These are phyloP conservation scores for Tokudaia tokunoshimensis DNA, from an alignment of 2,797 vertebrate species.

Conservation along the genomic window DNA sequence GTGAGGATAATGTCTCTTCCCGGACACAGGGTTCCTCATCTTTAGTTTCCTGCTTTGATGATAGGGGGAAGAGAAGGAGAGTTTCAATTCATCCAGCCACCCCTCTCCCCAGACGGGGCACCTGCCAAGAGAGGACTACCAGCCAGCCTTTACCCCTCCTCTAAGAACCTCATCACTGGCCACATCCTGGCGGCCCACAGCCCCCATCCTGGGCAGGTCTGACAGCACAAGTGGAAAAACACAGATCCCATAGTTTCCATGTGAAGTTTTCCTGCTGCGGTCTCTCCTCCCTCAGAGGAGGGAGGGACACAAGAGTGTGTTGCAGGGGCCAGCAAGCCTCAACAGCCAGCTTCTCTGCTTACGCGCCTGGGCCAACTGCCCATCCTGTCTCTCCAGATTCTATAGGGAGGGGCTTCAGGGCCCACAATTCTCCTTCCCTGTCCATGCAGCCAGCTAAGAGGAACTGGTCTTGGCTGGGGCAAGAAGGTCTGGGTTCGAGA, in stretches of 20 bases:
- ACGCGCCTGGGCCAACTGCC: slow-evolving; percentile 57
- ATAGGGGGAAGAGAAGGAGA: neutral
- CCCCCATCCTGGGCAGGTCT: slow-evolving; percentile 67
- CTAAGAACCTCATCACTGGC: slow-evolving; percentile 1
- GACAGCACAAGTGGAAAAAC: slow-evolving; percentile 79
- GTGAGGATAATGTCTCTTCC: neutral
- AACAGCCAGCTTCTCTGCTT: slow-evolving; percentile 80
- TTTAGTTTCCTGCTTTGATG: neutral
- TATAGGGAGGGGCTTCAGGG: slow-evolving; percentile 51
- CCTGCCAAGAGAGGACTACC: neutral
- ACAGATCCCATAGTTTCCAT: slow-evolving; percentile 77
- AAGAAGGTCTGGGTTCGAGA: neutral
- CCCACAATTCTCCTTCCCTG: neutral
- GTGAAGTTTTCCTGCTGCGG: slow-evolving; percentile 72
- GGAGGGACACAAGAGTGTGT: slow-evolving; percentile 33
- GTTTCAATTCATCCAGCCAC: neutral
- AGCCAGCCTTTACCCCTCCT: neutral
- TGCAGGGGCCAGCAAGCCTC: neutral
- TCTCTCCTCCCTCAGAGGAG: slow-evolving; percentile 67
- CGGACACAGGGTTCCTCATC: neutral
- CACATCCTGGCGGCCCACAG: slow-evolving; percentile 45
- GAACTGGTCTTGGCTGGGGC: neutral
- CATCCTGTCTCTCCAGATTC: slow-evolving; percentile 19
- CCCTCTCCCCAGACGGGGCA: neutral
- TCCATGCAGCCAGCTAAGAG: neutral